Conservation (phyloP, 2,113 vertebrate genomes). For the Embiotoca jacksoni region DNA sequence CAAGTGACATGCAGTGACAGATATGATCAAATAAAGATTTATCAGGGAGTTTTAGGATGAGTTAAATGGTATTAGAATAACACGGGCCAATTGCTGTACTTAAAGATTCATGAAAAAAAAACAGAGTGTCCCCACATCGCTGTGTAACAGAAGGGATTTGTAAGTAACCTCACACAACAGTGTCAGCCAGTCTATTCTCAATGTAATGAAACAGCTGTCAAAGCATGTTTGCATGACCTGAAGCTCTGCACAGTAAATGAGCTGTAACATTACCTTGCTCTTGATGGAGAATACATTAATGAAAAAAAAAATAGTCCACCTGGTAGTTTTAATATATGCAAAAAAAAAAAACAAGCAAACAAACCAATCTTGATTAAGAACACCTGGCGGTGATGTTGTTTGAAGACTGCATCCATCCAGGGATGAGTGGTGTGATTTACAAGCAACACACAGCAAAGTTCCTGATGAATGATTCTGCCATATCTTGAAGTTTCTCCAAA, state of each 20-base stretch:
- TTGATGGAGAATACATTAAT: constrained; percentile 69
- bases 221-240: constrained; percentile 65
- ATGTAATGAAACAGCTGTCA: constrained; percentile 75
- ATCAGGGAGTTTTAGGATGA: not conserved
- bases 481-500: constrained; percentile 52
- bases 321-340: constrained; percentile 72
- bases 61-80: not conserved
- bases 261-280: constrained; percentile 71
- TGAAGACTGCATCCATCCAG: constrained; percentile 51
- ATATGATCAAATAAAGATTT: not conserved
- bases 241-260: constrained; percentile 72
- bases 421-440: constrained; percentile 57
- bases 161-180: constrained; percentile 29
- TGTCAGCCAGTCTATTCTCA: constrained; percentile 34
- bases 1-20: not conserved
- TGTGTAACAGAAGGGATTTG: constrained; percentile 16
- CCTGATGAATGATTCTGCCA: constrained; percentile 69
- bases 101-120: too few species aligned
- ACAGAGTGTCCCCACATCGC: not conserved
- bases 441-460: constrained; percentile 52
- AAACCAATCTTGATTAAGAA: constrained; percentile 71
- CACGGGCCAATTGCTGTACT: too few species aligned
- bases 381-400: constrained; percentile 67
- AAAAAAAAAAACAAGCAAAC: constrained; percentile 49
- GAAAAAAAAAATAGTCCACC: constrained; percentile 66